Conservation (phyloP, 2,113 vertebrate genomes). For the Macrotis lagotis region DNA sequence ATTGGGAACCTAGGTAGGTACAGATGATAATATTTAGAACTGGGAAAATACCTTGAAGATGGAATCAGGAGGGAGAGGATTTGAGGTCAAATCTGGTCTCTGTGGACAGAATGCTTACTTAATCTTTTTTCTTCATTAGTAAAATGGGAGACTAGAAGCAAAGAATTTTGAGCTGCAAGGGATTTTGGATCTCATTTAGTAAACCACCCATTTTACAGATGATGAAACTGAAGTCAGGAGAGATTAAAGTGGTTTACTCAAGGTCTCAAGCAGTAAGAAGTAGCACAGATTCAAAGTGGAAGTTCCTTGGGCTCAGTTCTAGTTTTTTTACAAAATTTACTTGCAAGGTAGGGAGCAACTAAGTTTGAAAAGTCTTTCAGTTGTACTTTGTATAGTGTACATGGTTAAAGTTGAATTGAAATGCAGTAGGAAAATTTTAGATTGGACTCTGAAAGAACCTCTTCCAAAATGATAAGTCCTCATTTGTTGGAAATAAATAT, state of each 20-base stretch:
- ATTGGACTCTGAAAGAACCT: too few relatives aligned
- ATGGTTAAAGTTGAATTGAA: neutral
- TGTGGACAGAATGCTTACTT: neutral
- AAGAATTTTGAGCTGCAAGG: neutral
- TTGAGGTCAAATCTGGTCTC: neutral
- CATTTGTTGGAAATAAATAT: too few relatives aligned
- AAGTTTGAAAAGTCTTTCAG: neutral
- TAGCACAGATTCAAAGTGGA: neutral
- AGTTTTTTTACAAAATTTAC: neutral
- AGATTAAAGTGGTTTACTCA: neutral
- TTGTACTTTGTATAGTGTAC: neutral
- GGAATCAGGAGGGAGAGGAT: neutral
- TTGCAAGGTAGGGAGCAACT: neutral
- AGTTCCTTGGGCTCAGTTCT: neutral
- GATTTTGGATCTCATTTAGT: neutral
- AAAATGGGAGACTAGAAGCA: neutral
- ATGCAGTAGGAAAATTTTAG: neutral
- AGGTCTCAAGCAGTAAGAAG: neutral
- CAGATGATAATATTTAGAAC: neutral
- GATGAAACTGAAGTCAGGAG: neutral
- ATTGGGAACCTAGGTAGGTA: neutral
- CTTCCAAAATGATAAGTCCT: too few relatives aligned
- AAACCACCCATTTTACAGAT: neutral
- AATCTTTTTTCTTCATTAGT: neutral
- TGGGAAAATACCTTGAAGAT: neutral